Base-by-base conservation (phyloP, 2,113 vertebrate genomes). In the Aramus guarauna region DNA sequence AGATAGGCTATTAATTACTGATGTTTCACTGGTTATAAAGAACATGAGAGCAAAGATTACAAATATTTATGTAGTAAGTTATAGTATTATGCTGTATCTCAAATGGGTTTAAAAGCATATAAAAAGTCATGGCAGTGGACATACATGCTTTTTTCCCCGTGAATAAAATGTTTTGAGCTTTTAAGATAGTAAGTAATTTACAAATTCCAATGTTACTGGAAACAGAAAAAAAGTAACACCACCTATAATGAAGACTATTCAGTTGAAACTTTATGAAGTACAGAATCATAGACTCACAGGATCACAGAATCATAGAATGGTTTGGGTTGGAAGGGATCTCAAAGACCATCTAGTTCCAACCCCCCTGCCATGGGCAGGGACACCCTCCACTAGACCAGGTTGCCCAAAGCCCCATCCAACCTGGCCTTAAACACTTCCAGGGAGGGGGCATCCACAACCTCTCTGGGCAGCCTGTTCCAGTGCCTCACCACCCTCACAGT, bases 41-140 rank as follows among this genome's bases (percentile, higher is more conserved):
- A 74, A 71, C 2, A 20, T 0, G 39, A 75, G 3, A 74, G 12
- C 7, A 79, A 32, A 1, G 1, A 72, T 29, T 11, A 59, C 8
- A 74, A 43, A 39, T 59, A 69, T 9, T 7, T 20, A 20, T 7
- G 12, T 10, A 68, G 11, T 30, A 47, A 34, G 3, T 26, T 43
- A 47, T 3, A 3, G 10, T 41, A 64, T 69, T 39, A 53, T 4
- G 36, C 13, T 74, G 22, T 30, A 85, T 27, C 34, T 80, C 68
- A 68, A 68, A 22, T 32, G 16, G 17, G 11, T 86, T 85, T 84
- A 66, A 89, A 48, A 80, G 9, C 6, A 1, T 32, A 10, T 4
- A 63, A 66, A 48, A 82, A 67, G 2, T 41, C 75, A 75, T 3
- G 9, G 22, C 7, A 86, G 9, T 34, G 15, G 11, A 47, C 7